Base-by-base conservation (phyloP, 2,113 vertebrate genomes). In the Centropus unirufus region DNA sequence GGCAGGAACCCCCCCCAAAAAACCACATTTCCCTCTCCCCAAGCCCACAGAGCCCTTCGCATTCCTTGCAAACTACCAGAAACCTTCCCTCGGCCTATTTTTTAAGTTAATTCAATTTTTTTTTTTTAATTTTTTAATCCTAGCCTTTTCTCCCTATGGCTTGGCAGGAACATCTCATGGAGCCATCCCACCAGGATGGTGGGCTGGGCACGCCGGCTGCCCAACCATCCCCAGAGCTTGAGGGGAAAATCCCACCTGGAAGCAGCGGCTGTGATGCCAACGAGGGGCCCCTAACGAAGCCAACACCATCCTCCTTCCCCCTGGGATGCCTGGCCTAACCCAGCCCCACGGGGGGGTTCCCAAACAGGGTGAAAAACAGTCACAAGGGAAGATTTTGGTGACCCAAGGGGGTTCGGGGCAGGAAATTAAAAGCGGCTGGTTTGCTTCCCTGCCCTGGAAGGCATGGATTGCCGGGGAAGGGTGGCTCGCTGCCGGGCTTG, bases 371-470 rank as follows among this genome's bases (percentile, higher is more conserved):
- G 64, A 61, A 0, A 0, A 0, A 0, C 12, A 0, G 10, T 52
- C 63, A 57, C 78, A 51, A 40, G 8, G 62, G 22, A 77, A 40
- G 81, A 81, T 61, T 92, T 64, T 62, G 74, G 66, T 51, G 74
- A 70, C 73, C 42, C 61, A 4, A 42, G n/a, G 61, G 68, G 55
- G n/a, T 72, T 89, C 29, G 27, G 59, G 62, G 34, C 44, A 93
- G 90, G 94, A 95, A 96, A 93, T 85, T 36, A 36, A 47, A 94
- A 96, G 78, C 1, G 58, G 66, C 91, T 94, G 92, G 29, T 34
- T 90, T 6, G 11, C 34, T 82, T 92, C 94, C 57, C 6, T 59
- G 84, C 82, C 74, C 70, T 0, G 0, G 5, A 8, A 74, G 59
- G 80, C 84, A 77, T 30, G 16, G 67, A n/a, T 95, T 63, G 83